A percentile compares a stretch with the other conserved stretches of the same genome.
Conservation (phyloP, 1,140 invertebrate genomes). For the Catajapyx aquilonaris region DNA sequence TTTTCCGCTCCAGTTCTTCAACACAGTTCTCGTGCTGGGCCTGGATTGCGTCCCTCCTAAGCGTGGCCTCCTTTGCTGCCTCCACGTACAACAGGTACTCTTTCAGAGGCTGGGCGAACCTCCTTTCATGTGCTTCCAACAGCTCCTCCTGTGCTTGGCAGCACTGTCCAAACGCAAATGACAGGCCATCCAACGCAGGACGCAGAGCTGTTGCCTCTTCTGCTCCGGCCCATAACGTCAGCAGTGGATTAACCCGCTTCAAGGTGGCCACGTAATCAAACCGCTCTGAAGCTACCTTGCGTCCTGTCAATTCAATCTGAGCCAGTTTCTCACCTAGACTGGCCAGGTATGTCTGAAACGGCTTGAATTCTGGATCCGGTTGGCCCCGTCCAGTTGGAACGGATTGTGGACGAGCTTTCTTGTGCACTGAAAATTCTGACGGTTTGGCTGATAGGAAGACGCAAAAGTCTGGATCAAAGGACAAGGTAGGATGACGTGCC, state of each 20-base stretch:
- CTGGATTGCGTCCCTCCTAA: constrained; percentile 42
- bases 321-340: constrained; percentile 38
- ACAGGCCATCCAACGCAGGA: too few relatives aligned
- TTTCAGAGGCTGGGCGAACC: constrained; percentile 28
- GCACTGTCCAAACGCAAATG: too few relatives aligned
- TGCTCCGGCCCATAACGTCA: too few relatives aligned
- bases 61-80: constrained; percentile 41
- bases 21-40: constrained; percentile 40
- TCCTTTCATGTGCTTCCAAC: too few relatives aligned
- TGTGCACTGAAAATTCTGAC: constrained; percentile 37
- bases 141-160: too few relatives aligned
- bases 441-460: constrained; percentile 45
- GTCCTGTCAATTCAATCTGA: constrained; percentile 38
- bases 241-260: too few relatives aligned
- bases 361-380: constrained; percentile 39
- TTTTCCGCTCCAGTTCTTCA: constrained; percentile 38
- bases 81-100: constrained; percentile 48
- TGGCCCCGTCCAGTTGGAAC: constrained; percentile 30
- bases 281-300: too few relatives aligned
- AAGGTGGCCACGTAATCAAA: too few relatives aligned
- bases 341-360: constrained; percentile 36
- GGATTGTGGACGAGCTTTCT: constrained; percentile 36
- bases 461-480: constrained; percentile 40
- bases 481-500: constrained; percentile 45
- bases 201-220: too few relatives aligned